phyloP scores from a whole-genome alignment of 2,888 invertebrate genomes.

The Uloborus plumipes region DNA sequence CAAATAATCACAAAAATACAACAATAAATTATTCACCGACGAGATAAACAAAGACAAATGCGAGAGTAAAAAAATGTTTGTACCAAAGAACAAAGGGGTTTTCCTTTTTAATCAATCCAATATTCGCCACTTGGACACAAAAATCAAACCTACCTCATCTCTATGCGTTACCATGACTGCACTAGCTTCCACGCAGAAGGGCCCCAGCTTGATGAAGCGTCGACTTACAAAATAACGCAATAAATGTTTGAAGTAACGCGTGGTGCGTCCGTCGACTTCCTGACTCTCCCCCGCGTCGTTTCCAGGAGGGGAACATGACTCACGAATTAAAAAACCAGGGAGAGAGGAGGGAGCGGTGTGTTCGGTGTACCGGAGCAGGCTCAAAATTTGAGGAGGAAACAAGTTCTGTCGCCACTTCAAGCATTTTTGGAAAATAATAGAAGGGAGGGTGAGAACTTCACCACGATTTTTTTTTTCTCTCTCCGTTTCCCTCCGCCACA shows the following conservation, averaged over 20 bases:
- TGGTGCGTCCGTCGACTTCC: slow-evolving; percentile 16
- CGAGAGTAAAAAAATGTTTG: too few species aligned
- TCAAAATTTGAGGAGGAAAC: slow-evolving; percentile 31
- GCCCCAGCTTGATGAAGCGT: background rate
- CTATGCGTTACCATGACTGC: slow-evolving; percentile 43
- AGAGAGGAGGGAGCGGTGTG: background rate
- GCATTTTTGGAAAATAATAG: slow-evolving; percentile 39
- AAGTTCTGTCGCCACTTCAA: slow-evolving; percentile 54
- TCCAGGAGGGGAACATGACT: slow-evolving; percentile 27
- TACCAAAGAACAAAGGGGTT: too few species aligned
- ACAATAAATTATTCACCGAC: too few species aligned
- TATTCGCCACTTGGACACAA: background rate
- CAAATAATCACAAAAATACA: too few species aligned
- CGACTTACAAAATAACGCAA: slow-evolving; percentile 17
- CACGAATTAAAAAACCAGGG: slow-evolving; percentile 37
- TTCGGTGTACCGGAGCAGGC: slow-evolving; percentile 2
- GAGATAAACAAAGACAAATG: too few species aligned
- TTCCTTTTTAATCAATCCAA: too few species aligned
- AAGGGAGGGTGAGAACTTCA: slow-evolving; percentile 15
- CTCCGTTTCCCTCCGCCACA: background rate
- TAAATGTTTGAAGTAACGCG: slow-evolving; percentile 11
- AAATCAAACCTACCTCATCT: slow-evolving; percentile 39
- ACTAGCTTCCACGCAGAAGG: background rate
- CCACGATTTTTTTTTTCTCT: slow-evolving; percentile 9
- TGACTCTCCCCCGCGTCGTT: background rate